phyloP scores from a whole-genome alignment of 1,140 invertebrate species.

The Camponotus pennsylvanicus region DNA sequence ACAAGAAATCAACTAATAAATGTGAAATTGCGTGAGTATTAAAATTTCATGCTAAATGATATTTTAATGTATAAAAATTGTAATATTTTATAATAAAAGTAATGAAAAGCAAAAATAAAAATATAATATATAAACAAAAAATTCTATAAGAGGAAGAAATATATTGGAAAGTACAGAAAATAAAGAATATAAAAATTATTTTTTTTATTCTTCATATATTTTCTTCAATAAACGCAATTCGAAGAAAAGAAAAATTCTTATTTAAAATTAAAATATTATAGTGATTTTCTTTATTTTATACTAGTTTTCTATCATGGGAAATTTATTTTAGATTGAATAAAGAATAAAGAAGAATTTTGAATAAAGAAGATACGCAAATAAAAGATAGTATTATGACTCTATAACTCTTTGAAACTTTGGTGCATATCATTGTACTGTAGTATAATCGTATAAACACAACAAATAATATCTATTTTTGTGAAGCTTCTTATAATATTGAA shows the following conservation, averaged over 20 bases:
- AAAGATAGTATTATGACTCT: background rate
- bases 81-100: background rate
- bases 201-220: no score
- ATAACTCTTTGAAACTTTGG: background rate
- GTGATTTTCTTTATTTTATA: no score
- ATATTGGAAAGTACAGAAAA: background rate
- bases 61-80: background rate
- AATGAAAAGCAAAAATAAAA: background rate
- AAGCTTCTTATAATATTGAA: background rate
- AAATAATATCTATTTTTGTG: background rate
- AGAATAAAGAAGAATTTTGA: no score
- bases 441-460: background rate
- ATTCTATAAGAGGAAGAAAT: background rate
- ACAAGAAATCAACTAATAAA: slow-evolving; percentile 6
- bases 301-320: no score
- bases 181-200: no score
- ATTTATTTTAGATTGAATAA: no score
- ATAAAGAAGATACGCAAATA: no score
- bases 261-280: no score
- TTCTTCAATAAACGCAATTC: no score
- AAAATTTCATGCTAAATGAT: background rate
- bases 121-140: background rate
- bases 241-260: no score
- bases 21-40: background rate
- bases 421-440: background rate